These are phyloP conservation scores for Aldabrachelys gigantea DNA, from an alignment of 2,113 vertebrate species.

Conservation along the genomic window DNA sequence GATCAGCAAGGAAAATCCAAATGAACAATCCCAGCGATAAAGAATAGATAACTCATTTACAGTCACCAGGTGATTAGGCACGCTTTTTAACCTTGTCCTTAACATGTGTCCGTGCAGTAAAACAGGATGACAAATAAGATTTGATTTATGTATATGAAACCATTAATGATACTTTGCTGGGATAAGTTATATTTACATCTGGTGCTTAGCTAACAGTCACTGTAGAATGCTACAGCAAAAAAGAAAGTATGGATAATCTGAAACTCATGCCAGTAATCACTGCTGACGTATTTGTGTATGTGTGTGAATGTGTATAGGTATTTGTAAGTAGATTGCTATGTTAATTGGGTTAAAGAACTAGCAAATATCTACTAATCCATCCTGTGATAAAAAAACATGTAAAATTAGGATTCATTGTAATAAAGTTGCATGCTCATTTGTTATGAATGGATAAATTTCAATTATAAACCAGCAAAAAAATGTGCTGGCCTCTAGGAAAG, in stretches of 20 bases:
- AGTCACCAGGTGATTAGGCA: neutral
- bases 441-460: neutral
- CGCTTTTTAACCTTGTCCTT: neutral
- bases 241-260: accelerated
- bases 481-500: slow-evolving; percentile 11
- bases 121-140: neutral
- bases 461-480: neutral
- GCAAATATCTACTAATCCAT: neutral
- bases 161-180: neutral
- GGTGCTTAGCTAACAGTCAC: neutral
- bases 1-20: neutral
- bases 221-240: accelerated
- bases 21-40: neutral
- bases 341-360: neutral
- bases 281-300: neutral
- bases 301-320: neutral
- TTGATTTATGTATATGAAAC: accelerated
- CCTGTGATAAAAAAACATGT: neutral
- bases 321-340: neutral
- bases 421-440: neutral
- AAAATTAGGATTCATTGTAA: neutral
- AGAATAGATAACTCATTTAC: neutral
- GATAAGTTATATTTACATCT: neutral
- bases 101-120: neutral
- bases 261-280: neutral